Evolutionary conservation across 2,888 invertebrate genomes (phyloP).

Genomic region (Cataglyphis cursor): DNA sequence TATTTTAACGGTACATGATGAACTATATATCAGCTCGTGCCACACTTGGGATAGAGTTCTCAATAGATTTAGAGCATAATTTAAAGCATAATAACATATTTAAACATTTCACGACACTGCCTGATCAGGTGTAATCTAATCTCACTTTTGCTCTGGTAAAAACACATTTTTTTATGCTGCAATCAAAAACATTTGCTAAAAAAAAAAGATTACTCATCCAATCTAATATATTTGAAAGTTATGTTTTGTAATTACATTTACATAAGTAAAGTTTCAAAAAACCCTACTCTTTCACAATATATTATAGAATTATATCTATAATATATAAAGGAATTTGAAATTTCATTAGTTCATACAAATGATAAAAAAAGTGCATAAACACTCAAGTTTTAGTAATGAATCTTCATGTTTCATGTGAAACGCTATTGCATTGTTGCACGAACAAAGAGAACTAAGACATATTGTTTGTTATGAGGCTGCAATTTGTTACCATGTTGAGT

Average conservation of each 20-base stretch:
- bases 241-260: slow-evolving; percentile 65
- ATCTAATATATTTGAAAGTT: slow-evolving; percentile 48
- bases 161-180: slow-evolving; percentile 34
- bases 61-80: slow-evolving; percentile 80
- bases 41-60: slow-evolving; percentile 82
- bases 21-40: slow-evolving; percentile 80
- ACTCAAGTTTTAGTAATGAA: slow-evolving; percentile 51
- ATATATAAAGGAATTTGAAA: slow-evolving; percentile 65
- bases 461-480: slow-evolving; percentile 76
- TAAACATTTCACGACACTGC: slow-evolving; percentile 76
- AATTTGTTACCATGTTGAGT: slow-evolving; percentile 76
- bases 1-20: slow-evolving; percentile 76
- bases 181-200: slow-evolving; percentile 42
- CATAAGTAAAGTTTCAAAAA: slow-evolving; percentile 55
- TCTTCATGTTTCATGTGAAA: slow-evolving; percentile 65
- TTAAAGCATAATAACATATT: slow-evolving; percentile 75
- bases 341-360: slow-evolving; percentile 60
- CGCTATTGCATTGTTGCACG: slow-evolving; percentile 64
- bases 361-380: background rate
- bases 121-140: slow-evolving; percentile 65
- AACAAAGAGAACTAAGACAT: slow-evolving; percentile 70
- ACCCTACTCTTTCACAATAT: slow-evolving; percentile 64
- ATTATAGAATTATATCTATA: slow-evolving; percentile 64
- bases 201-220: slow-evolving; percentile 26
- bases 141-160: slow-evolving; percentile 34